Evolutionary conservation across 2,888 invertebrate genomes (phyloP).

Genomic region (Chaetogeoica ovagalla): DNA sequence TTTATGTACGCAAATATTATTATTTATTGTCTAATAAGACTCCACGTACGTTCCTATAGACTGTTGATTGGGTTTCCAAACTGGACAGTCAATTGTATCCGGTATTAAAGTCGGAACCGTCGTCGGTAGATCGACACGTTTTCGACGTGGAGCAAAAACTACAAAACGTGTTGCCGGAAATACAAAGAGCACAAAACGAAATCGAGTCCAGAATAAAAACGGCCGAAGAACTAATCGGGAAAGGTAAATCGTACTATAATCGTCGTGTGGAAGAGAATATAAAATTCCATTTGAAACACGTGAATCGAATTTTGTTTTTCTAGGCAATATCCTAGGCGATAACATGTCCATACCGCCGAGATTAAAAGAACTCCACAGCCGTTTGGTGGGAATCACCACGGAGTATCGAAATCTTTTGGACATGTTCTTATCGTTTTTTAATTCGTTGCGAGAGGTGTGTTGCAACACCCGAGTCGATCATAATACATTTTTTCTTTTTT

Average conservation of each 20-base stretch:
- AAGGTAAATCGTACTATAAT: conserved; percentile 60
- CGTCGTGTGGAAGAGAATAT: conserved; percentile 54
- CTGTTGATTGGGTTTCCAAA: conserved; percentile 69
- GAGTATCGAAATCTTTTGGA: conserved; percentile 74
- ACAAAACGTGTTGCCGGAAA: conserved; percentile 65
- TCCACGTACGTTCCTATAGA: conserved; percentile 61
- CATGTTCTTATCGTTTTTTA: conserved; percentile 72
- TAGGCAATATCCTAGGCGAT: conserved; percentile 25
- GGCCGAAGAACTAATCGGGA: conserved; percentile 68
- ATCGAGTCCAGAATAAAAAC: conserved; percentile 70
- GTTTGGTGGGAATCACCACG: conserved; percentile 69
- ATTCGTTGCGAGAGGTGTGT: conserved; percentile 66
- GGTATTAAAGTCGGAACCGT: conserved; percentile 68
- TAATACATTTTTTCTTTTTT: no score
- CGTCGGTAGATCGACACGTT: conserved; percentile 65
- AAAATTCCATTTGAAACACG: neutral
- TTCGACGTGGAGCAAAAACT: conserved; percentile 66
- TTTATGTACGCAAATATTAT: neutral
- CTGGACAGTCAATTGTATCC: conserved; percentile 76
- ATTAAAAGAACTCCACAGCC: conserved; percentile 69
- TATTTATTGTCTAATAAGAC: conserved; percentile 11
- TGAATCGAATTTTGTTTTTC: neutral
- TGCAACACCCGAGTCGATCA: neutral
- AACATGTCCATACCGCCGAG: conserved; percentile 64
- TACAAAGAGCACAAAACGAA: conserved; percentile 68